A percentile compares a stretch with the other conserved stretches of the same genome.
phyloP scores from a whole-genome alignment of 2,888 invertebrate genomes.

The Helicoverpa assulta region DNA sequence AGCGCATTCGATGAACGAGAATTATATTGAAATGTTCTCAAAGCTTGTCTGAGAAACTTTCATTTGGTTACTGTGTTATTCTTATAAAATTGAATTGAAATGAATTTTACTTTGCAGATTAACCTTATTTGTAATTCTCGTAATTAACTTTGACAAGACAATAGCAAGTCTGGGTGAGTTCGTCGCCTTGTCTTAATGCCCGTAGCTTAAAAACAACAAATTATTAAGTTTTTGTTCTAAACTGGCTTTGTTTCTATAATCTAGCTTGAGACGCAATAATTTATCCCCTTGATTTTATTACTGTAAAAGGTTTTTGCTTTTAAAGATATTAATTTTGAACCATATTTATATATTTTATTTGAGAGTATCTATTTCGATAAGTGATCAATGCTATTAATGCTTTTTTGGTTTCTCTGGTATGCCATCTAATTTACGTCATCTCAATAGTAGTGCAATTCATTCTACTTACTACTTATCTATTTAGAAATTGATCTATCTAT shows the following conservation, averaged over 20 bases:
- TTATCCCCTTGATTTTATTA: conserved; percentile 2
- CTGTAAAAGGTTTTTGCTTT: not conserved
- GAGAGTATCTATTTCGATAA: too few relatives aligned
- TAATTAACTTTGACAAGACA: conserved; percentile 62
- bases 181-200: conserved; percentile 28
- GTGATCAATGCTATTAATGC: too few relatives aligned
- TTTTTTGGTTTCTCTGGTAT: too few relatives aligned
- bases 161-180: conserved; percentile 30
- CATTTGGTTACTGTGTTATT: too few relatives aligned
- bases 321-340: not conserved
- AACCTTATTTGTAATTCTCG: conserved; percentile 44
- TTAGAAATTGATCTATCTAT: too few relatives aligned
- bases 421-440: not conserved
- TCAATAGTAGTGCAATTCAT: not conserved
- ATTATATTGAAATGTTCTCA: conserved; percentile 14
- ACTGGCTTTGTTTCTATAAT: conserved; percentile 26
- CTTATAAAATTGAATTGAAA: conserved; percentile 20
- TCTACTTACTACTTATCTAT: too few relatives aligned
- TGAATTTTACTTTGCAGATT: conserved; percentile 37
- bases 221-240: conserved; percentile 38
- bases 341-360: too few relatives aligned
- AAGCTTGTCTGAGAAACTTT: conserved; percentile 25
- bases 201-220: conserved; percentile 44
- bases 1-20: conserved; percentile 14
- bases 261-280: not conserved